A percentile compares a stretch with the other conserved stretches of the same genome.
Conservation (phyloP, 92 coral and sea anemone genomes). For the Hydrozoanthus gracilis region DNA sequence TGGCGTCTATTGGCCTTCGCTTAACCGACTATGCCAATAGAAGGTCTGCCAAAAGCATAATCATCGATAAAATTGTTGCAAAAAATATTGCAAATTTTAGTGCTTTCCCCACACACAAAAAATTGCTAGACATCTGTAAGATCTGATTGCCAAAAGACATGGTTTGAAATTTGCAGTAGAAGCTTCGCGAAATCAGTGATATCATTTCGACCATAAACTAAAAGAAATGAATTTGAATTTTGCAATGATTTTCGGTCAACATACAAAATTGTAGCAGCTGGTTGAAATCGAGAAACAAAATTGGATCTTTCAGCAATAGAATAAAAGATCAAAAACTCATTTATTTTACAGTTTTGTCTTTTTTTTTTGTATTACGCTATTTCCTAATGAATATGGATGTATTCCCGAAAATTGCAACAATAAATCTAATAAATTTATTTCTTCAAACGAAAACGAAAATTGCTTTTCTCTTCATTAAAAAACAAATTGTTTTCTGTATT, state of each 20-base stretch:
- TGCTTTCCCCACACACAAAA: not conserved
- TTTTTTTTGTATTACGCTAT: not conserved
- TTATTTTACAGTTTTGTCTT: not conserved
- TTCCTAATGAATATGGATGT: not conserved
- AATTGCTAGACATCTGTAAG: not conserved
- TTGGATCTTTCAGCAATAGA: not conserved
- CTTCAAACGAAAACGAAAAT: not conserved
- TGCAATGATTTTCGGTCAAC: slow-evolving; percentile 4
- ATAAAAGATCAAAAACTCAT: not conserved
- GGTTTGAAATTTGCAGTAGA: not conserved
- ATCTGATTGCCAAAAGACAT: not conserved
- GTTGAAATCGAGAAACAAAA: not conserved
- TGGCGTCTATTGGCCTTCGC: not conserved
- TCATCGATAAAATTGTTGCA: not conserved
- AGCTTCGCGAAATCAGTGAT: not conserved
- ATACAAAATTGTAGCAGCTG: slow-evolving; percentile 9
- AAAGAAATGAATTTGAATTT: slow-evolving; percentile 17
- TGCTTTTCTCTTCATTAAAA: not conserved
- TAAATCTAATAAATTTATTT: not conserved
- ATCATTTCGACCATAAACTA: slow-evolving; percentile 20
- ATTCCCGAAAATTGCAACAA: not conserved
- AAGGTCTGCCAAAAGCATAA: not conserved
- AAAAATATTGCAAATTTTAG: not conserved
- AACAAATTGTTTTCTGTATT: not conserved
- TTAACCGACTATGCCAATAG: not conserved